Base-by-base conservation (phyloP, 2,797 vertebrate species). In the Enteromius thamalakanensis region DNA sequence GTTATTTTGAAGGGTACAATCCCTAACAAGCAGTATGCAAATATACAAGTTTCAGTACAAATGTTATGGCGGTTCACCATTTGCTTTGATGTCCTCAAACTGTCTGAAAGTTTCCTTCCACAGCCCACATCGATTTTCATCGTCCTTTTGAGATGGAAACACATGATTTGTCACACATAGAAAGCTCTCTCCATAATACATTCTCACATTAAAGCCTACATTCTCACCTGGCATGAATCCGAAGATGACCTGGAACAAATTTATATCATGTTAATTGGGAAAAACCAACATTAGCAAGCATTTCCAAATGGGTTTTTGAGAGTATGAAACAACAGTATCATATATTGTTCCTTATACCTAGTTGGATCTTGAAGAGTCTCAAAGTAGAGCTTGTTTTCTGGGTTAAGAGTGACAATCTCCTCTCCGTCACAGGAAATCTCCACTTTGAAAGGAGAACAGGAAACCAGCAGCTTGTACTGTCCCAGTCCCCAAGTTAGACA, bases 61-160 rank as follows among this genome's bases (percentile, higher is more conserved):
- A 29, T 29, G 40, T 60, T 32, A 32, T 32, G 21, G 11, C 0
- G 1, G 17, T 94, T 90, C 91, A 98, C 97, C 96, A 77, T 96
- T 96, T 81, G 94, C 92, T 94, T 97, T 97, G 88, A 96, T 71
- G 87, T 99, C 97, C 88, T 95, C 90, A 93, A 97, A 98, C 37
- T 89, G 87, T 90, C 89, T 91, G 90, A 96, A 97, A 42, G 93
- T 95, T 92, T 98, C 97, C 86, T 93, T 92, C 96, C 96, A 98
- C 34, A 95, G 91, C 86, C 92, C 90, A 4, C 91, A 71, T 19
- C 15, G 4, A 81, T 95, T 92, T 4, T 95, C 94, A 86, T 93
- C 86, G 76, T 45, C 67, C 90, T 93, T 58, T 85, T 53, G 21
- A 86, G 62, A 84, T 26, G 6, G 76, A 47, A 72, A 11, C 71